These are phyloP conservation scores for Stegodyphus dumicola DNA, from an alignment of 1,140 invertebrate genomes.

Conservation along the genomic window DNA sequence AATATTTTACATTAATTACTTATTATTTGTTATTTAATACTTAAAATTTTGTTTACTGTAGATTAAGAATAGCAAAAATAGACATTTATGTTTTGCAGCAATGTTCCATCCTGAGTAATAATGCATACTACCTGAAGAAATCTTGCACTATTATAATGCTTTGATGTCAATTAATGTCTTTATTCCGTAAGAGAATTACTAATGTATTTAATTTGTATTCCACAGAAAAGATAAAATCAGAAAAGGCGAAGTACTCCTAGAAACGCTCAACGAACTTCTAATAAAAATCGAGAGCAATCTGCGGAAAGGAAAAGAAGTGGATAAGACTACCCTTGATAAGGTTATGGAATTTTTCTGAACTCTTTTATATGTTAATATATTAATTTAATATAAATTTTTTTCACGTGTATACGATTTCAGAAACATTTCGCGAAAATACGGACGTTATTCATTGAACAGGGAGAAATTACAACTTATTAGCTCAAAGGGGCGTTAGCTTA, in stretches of 20 bases:
- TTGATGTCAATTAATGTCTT: no score
- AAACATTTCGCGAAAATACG: background rate
- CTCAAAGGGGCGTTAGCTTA: no score
- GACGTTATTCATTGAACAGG: background rate
- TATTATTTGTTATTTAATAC: no score
- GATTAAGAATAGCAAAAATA: no score
- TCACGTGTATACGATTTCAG: background rate
- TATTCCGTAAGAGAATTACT: background rate
- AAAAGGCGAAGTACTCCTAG: background rate
- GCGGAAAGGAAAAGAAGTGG: background rate
- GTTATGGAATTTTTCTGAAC: background rate
- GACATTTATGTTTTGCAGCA: no score
- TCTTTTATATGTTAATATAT: background rate
- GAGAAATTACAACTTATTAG: background rate
- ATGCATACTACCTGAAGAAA: no score
- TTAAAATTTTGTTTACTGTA: no score
- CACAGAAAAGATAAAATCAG: background rate
- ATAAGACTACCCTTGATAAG: background rate
- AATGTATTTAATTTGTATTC: background rate
- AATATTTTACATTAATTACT: no score
- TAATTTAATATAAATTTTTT: background rate
- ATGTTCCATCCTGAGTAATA: no score
- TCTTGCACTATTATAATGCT: no score
- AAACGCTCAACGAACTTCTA: background rate
- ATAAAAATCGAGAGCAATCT: background rate